Percentiles rank a stretch among this genome's conserved stretches.
Conservation (phyloP, 2,113 vertebrate genomes). For the Litocranius walleri region DNA sequence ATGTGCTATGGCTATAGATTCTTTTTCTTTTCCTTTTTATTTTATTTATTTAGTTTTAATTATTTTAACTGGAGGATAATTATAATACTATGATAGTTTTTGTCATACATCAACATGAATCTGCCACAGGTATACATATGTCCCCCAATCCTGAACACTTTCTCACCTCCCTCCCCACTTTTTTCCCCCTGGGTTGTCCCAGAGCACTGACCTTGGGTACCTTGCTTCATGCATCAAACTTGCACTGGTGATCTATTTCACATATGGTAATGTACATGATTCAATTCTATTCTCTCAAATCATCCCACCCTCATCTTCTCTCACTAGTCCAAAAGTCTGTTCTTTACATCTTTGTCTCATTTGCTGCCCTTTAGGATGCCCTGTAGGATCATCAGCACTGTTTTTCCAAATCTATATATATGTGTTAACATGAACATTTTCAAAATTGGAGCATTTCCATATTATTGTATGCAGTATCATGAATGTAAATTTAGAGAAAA, state of each 20-base stretch:
- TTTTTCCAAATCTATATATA: not conserved
- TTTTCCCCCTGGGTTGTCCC: not conserved
- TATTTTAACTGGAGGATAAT: not conserved
- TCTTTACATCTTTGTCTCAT: not conserved
- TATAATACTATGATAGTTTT: not conserved
- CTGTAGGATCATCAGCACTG: not conserved
- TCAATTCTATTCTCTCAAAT: not conserved
- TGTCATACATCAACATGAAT: not conserved
- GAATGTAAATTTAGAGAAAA: not conserved
- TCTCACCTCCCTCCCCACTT: not conserved
- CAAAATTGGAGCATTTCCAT: not conserved
- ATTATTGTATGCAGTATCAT: not conserved
- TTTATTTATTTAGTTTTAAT: not conserved
- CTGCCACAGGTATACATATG: not conserved
- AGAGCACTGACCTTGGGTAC: not conserved
- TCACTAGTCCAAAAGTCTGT: not conserved
- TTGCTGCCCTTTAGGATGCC: not conserved
- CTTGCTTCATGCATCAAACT: not conserved
- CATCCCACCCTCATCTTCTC: not conserved
- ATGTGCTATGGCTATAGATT: not conserved
- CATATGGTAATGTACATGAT: not conserved
- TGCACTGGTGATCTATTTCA: not conserved
- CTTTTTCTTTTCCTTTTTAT: not conserved
- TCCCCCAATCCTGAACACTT: not conserved
- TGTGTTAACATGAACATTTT: not conserved